Evolutionary conservation across 2,113 vertebrate species (phyloP), one percentile per base, ranked within the genome.

Genomic region (Amphilophus citrinellus): DNA sequence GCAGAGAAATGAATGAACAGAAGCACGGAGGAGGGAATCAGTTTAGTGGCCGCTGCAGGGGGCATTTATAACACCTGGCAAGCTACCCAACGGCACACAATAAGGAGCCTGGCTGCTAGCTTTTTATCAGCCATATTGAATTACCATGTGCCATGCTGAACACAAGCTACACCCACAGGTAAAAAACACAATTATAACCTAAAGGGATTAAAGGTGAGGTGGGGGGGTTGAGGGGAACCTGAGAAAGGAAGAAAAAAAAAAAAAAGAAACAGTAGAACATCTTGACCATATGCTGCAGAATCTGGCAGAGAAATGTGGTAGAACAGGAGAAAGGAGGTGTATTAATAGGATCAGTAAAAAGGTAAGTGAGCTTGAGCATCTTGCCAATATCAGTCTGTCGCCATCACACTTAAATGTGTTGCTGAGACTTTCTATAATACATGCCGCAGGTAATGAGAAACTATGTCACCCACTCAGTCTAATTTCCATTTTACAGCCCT

Each of bases 401-500:
- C 77, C 61, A 84, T 91, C 76, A 27, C 17, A 68, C 75, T 81
- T 63, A 42, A 87, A 88, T 10, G 76, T 44, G 85, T 85, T 82
- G 62, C 82, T 68, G 68, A 75, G 88, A 86, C 76, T 80, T 87
- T 88, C 27, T 85, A 65, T 76, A 68, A 88, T 78, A 81, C 83
- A 91, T 59, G 84, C 81, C 8, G 10, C 10, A 39, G 75, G 85
- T 92, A 94, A 95, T 92, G 83, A 88, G 88, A 83, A 68, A 89
- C 77, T 62, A 50, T 84, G 86, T 91, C 90, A 91, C 85, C 87
- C 88, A 86, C 91, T 93, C 80, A 88, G 86, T 79, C 82, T 91
- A 76, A 94, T 95, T 94, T 95, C 76, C 88, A 92, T 92, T 92
- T 94, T 91, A 94, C 84, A 84, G 81, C 89, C 73, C 63, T 91